A percentile compares a stretch with the other conserved stretches of the same genome.
phyloP scores from a whole-genome alignment of 2,888 invertebrate species.

The Arenicola marina region DNA sequence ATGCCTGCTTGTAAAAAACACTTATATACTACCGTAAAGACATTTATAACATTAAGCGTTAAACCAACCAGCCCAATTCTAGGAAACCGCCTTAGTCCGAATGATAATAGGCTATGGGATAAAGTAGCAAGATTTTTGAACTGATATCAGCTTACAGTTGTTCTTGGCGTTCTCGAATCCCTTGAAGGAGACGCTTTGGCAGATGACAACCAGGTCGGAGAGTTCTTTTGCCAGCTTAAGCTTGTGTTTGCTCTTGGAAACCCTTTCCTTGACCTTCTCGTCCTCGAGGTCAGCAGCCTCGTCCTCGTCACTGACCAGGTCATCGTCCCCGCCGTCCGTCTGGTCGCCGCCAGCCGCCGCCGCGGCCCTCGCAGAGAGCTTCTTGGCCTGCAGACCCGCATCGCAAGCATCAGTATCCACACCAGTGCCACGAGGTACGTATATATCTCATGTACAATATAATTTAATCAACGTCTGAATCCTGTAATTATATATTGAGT shows the following conservation, averaged over 20 bases:
- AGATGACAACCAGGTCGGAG: constrained; percentile 59
- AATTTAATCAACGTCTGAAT: too few relatives aligned
- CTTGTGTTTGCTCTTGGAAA: constrained; percentile 35
- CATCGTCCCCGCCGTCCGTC: constrained; percentile 1
- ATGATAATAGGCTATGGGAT: too few relatives aligned
- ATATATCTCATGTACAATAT: too few relatives aligned
- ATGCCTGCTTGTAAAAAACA: too few relatives aligned
- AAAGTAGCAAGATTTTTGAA: neutral
- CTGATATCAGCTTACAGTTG: constrained; percentile 43
- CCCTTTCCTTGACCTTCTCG: constrained; percentile 28
- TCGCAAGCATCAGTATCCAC: constrained; percentile 25
- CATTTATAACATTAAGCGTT: too few relatives aligned
- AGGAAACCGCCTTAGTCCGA: too few relatives aligned
- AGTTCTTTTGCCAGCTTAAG: constrained; percentile 52
- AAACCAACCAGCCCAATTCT: too few relatives aligned
- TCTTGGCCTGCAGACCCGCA: constrained; percentile 38
- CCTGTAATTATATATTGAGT: too few relatives aligned
- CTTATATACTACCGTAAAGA: too few relatives aligned
- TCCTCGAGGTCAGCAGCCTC: constrained; percentile 52
- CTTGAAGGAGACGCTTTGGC: constrained; percentile 61
- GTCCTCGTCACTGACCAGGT: constrained; percentile 38
- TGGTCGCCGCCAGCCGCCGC: neutral
- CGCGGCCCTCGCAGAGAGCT: constrained; percentile 21
- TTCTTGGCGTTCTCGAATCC: constrained; percentile 51
- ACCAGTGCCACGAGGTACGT: too few relatives aligned